These are phyloP conservation scores for Hofmannophila pseudospretella DNA, from an alignment of 2,888 invertebrate species.

Conservation along the genomic window DNA sequence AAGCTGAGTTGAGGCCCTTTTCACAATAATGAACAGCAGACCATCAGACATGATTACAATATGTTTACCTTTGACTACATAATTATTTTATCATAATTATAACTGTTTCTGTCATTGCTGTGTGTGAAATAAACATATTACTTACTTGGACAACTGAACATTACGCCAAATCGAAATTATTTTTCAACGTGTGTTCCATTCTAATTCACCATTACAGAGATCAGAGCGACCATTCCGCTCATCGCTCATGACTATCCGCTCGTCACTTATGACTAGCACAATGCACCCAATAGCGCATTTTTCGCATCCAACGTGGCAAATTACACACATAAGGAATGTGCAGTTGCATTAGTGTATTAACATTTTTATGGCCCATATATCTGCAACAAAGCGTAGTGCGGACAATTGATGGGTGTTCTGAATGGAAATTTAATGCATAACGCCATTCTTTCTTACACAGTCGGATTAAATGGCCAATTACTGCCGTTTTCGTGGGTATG, in stretches of 20 bases:
- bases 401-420: constrained; percentile 57
- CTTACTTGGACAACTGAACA: no score
- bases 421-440: constrained; percentile 55
- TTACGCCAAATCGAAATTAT: no score
- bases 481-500: constrained; percentile 4
- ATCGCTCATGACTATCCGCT: constrained; percentile 21
- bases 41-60: no score
- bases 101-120: no score
- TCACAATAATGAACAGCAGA: no score
- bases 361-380: constrained; percentile 74
- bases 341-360: constrained; percentile 72
- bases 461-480: constrained; percentile 1
- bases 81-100: no score
- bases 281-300: constrained; percentile 31
- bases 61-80: no score
- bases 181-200: no score
- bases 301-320: constrained; percentile 60
- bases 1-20: no score
- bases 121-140: no score
- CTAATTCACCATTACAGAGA: no score
- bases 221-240: no score
- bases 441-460: neutral
- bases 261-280: constrained; percentile 16
- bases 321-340: constrained; percentile 72
- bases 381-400: constrained; percentile 47